phyloP scores from a whole-genome alignment of 2,113 vertebrate genomes.

The Chroicocephalus ridibundus region DNA sequence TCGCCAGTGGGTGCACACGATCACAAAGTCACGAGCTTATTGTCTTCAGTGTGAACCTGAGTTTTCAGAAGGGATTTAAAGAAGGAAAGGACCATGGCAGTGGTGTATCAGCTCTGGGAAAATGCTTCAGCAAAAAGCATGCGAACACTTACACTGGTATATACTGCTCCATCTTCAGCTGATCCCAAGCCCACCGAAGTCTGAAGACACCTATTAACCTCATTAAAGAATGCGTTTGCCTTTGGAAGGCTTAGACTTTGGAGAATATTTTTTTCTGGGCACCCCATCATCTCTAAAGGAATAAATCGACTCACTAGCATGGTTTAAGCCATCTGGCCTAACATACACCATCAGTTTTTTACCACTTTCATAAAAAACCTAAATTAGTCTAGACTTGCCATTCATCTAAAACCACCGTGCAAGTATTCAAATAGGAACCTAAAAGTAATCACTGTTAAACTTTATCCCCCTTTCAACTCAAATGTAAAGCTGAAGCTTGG shows the following conservation, averaged over 20 bases:
- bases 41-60: fast-evolving
- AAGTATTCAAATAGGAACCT: not conserved
- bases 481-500: not conserved
- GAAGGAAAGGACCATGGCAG: not conserved
- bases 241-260: not conserved
- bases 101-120: not conserved
- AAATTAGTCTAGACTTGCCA: not conserved
- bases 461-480: not conserved
- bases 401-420: not conserved
- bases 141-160: fast-evolving
- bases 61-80: not conserved
- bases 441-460: not conserved
- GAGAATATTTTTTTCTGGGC: not conserved
- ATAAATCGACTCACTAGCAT: not conserved
- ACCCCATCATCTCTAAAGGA: not conserved
- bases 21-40: not conserved
- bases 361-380: not conserved
- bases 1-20: too few species aligned
- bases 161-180: not conserved
- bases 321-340: not conserved
- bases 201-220: not conserved
- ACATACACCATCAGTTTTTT: not conserved
- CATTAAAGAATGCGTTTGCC: not conserved
- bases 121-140: not conserved
- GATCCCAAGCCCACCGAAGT: not conserved